Conservation (phyloP, 2,113 vertebrate species). For the Xiphophorus couchianus region DNA sequence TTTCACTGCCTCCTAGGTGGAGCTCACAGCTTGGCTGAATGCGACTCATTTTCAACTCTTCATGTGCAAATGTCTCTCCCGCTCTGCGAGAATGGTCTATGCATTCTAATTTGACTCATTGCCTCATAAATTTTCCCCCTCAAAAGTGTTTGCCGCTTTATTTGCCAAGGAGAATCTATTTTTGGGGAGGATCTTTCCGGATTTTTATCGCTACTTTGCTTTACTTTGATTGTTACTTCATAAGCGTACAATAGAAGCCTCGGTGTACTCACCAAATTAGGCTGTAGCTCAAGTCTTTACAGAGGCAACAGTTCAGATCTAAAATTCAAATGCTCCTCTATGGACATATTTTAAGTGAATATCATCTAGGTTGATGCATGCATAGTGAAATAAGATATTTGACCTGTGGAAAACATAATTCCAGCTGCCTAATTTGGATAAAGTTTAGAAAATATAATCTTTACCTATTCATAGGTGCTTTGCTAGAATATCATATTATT, state of each 20-base stretch:
- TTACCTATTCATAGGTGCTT: background rate
- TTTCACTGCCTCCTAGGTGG: slow-evolving; percentile 75
- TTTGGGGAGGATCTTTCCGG: slow-evolving; percentile 36
- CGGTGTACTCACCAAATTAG: slow-evolving; percentile 13
- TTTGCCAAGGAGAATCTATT: slow-evolving; percentile 44
- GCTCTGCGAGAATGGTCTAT: slow-evolving; percentile 65
- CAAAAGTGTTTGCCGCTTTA: slow-evolving; percentile 44
- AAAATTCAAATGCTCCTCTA: slow-evolving; percentile 4
- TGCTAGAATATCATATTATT: background rate
- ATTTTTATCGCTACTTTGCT: slow-evolving; percentile 45
- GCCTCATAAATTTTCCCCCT: slow-evolving; percentile 59
- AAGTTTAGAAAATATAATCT: background rate
- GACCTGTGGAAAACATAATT: background rate
- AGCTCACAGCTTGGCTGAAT: slow-evolving; percentile 76
- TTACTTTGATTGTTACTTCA: slow-evolving; percentile 29
- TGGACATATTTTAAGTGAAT: background rate
- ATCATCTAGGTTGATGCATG: slow-evolving; percentile 2
- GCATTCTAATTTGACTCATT: slow-evolving; percentile 74
- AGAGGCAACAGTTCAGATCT: background rate
- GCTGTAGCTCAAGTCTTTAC: slow-evolving; percentile 13
- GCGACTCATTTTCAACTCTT: slow-evolving; percentile 77
- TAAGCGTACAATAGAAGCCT: slow-evolving; percentile 27
- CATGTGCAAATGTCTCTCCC: slow-evolving; percentile 76
- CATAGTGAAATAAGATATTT: slow-evolving; percentile 1
- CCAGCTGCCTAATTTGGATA: background rate